Base-by-base conservation (phyloP, 2,888 invertebrate species). In the Ectobius pallidus region DNA sequence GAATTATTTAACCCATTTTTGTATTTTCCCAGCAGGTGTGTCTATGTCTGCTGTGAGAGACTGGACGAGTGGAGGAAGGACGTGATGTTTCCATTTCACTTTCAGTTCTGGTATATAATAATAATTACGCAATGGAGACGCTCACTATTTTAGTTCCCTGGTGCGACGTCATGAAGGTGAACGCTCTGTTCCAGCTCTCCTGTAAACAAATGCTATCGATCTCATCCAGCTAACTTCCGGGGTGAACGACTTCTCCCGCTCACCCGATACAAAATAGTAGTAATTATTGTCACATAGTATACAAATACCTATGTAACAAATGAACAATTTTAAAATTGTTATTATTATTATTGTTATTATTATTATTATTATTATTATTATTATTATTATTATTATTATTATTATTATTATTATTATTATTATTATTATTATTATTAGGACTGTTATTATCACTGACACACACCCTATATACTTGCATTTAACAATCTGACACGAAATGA, bases 181-280 rank as follows among this genome's bases (percentile, higher is more conserved):
- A 63, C 34, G 63, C 63, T 63, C 63, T 63, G 34, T 25, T 52
- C 25, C 25, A 49, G 18, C 62, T 18, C 6, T 18, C 14, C 22
- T 20, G 42, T 42, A 63, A 63, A 63, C 63, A 63, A 63, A 63
- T 42, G 39, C 25, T 25, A 63, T 63, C 63, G 63, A 63, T 63
- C 63, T 14, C 39, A 42, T 42, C 32, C 34, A 20, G 63, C 34
- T 42, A n/a, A 39, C 63, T 63, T 63, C 63, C 63, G 34, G 63
- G 39, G 63, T 63, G 63, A 63, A 63, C 63, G 63, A 63, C 63
- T 39, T 16, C 2, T 39, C 7, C n/a, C n/a, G n/a, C n/a, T n/a
- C n/a, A n/a, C n/a, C n/a, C n/a, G n/a, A n/a, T n/a, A n/a, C n/a
- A n/a, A n/a, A n/a, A n/a, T n/a, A n/a, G n/a, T n/a, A n/a, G n/a